A percentile compares a stretch with the other conserved stretches of the same genome.
phyloP scores from a whole-genome alignment of 2,797 vertebrate species.

The Pelodytes ibericus region DNA sequence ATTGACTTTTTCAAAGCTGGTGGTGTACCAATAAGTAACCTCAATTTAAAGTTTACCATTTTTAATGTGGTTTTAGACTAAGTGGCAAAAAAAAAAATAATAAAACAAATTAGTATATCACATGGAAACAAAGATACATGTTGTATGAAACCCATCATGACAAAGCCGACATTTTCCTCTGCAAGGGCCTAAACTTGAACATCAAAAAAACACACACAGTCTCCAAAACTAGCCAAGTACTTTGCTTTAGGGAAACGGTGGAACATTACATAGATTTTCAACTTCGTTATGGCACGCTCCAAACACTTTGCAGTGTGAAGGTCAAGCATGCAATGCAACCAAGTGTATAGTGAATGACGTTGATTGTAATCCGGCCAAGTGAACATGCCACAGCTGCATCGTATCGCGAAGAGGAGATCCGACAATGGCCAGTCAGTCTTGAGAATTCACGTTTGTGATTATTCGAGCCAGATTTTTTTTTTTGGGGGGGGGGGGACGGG shows the following conservation, averaged over 20 bases:
- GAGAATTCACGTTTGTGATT: not conserved
- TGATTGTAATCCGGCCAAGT: not conserved
- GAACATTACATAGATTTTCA: slow-evolving; percentile 18
- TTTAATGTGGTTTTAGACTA: too few species aligned
- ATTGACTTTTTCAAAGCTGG: too few species aligned
- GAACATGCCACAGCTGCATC: not conserved
- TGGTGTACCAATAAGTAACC: too few species aligned
- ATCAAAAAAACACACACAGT: slow-evolving; percentile 40
- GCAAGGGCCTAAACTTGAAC: not conserved
- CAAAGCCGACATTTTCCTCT: not conserved
- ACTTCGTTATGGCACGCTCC: too few species aligned
- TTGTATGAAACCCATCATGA: not conserved
- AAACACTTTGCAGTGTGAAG: not conserved
- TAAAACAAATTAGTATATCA: not conserved
- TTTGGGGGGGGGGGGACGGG: too few species aligned
- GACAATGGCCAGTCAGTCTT: not conserved
- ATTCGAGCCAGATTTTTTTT: not conserved
- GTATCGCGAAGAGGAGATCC: not conserved
- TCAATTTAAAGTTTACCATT: too few species aligned
- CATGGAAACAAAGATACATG: not conserved
- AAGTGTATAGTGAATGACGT: not conserved
- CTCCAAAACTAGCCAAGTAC: slow-evolving; percentile 59
- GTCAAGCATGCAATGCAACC: not conserved
- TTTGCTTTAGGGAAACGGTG: too few species aligned
- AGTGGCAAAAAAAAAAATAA: too few species aligned